A percentile compares a stretch with the other conserved stretches of the same genome.
These are phyloP conservation scores for Ailurus styani DNA, from an alignment of 2,113 vertebrate genomes.

Conservation along the genomic window DNA sequence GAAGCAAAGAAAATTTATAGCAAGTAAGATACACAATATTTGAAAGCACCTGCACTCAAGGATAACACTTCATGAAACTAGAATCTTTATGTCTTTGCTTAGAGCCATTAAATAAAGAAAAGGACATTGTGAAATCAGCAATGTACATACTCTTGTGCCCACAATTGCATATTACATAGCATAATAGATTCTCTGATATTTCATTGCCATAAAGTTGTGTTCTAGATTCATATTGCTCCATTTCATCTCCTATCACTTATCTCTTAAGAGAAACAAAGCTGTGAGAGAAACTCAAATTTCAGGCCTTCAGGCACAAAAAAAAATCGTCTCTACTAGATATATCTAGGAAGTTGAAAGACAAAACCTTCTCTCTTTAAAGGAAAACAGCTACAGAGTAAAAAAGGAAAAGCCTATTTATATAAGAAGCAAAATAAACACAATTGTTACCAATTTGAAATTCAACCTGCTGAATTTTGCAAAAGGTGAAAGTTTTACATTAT, in stretches of 20 bases:
- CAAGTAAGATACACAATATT: not conserved
- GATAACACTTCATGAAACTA: not conserved
- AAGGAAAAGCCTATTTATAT: not conserved
- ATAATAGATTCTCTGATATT: slow-evolving; percentile 27
- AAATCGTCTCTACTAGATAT: not conserved
- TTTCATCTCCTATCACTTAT: not conserved
- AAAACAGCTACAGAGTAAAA: not conserved
- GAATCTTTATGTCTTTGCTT: slow-evolving; percentile 19
- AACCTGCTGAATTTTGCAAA: slow-evolving; percentile 1
- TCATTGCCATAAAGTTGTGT: not conserved
- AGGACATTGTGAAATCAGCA: not conserved
- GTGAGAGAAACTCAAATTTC: not conserved
- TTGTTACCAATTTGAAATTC: not conserved
- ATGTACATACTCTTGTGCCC: not conserved
- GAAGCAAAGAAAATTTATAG: slow-evolving; percentile 29
- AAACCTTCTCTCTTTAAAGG: not conserved
- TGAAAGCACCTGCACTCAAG: not conserved
- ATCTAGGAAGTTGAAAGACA: not conserved
- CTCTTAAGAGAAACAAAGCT: not conserved
- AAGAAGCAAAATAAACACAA: slow-evolving; percentile 5
- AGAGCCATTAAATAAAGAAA: slow-evolving; percentile 25
- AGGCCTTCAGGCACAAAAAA: not conserved
- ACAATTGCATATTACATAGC: not conserved
- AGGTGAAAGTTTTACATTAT: not conserved
- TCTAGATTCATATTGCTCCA: not conserved